These are phyloP conservation scores for Goniozus legneri DNA, from an alignment of 1,140 invertebrate genomes.

Conservation along the genomic window DNA sequence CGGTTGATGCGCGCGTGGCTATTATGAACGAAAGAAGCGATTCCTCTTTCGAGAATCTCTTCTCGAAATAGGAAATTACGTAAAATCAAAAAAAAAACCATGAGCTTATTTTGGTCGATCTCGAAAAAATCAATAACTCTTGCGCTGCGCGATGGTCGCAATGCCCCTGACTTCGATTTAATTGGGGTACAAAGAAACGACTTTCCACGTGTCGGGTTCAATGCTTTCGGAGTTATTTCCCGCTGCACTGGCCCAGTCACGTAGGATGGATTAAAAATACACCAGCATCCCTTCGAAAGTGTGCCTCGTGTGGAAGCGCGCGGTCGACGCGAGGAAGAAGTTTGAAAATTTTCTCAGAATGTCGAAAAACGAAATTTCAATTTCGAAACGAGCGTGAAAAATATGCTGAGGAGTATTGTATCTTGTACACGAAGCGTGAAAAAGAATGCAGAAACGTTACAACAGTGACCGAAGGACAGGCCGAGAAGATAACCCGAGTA, in stretches of 20 bases:
- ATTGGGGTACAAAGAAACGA: conserved; percentile 2
- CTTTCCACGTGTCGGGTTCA: conserved; percentile 17
- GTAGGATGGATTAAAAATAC: conserved; percentile 15
- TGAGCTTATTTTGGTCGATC: no score
- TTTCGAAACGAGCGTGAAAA: not conserved
- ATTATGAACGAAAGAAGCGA: no score
- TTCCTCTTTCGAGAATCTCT: no score
- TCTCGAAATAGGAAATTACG: no score
- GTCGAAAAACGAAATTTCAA: no score
- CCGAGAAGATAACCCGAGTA: conserved; percentile 24
- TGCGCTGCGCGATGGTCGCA: no score
- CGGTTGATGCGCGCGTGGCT: not conserved
- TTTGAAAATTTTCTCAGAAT: no score
- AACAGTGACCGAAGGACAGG: conserved; percentile 22
- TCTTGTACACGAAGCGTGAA: not conserved
- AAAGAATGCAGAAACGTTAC: conserved; percentile 9
- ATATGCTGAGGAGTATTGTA: not conserved
- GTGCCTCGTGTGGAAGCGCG: not conserved
- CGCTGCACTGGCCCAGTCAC: conserved; percentile 7
- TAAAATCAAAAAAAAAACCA: no score
- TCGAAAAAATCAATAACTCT: no score
- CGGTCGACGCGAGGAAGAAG: not conserved
- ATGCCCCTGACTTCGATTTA: no score
- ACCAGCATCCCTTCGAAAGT: not conserved
- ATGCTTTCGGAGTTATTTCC: conserved; percentile 15